Conservation (phyloP, 1,140 invertebrate species). For the Maniola jurtina region DNA sequence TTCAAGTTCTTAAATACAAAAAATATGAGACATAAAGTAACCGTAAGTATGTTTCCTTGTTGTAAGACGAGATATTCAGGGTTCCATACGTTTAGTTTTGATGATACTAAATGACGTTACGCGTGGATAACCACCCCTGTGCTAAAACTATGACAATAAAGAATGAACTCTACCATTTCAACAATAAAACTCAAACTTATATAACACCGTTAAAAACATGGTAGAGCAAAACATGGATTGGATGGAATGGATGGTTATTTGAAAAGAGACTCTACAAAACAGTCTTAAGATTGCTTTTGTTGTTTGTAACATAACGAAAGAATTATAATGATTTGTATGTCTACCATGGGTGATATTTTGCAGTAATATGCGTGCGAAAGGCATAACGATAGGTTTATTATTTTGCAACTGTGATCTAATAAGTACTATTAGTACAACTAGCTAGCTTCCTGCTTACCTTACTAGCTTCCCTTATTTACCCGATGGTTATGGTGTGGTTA, state of each 20-base stretch:
- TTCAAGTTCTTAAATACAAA: too few species aligned
- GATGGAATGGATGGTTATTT: too few species aligned
- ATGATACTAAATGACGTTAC: slow-evolving; percentile 5
- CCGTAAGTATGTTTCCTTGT: too few species aligned
- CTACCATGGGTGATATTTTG: slow-evolving; percentile 27
- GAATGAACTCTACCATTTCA: not conserved
- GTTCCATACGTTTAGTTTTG: slow-evolving; percentile 5
- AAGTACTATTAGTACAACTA: not conserved
- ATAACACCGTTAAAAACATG: not conserved
- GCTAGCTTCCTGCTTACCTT: slow-evolving; percentile 7
- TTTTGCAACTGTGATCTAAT: slow-evolving; percentile 24
- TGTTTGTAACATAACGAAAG: slow-evolving; percentile 1
- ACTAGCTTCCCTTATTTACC: not conserved
- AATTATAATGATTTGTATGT: slow-evolving; percentile 12
- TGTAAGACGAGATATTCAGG: not conserved
- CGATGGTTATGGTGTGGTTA: not conserved
- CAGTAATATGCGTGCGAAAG: slow-evolving; percentile 24
- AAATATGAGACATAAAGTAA: too few species aligned
- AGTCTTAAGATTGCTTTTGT: slow-evolving; percentile 1
- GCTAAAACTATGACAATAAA: not conserved
- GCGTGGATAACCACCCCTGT: slow-evolving; percentile 10
- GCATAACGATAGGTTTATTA: slow-evolving; percentile 21
- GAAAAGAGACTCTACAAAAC: slow-evolving; percentile 8
- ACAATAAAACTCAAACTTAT: not conserved
- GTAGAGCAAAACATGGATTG: too few species aligned